Base-by-base conservation (phyloP, 2,113 vertebrate genomes). In the Syngnathoides biaculeatus region DNA sequence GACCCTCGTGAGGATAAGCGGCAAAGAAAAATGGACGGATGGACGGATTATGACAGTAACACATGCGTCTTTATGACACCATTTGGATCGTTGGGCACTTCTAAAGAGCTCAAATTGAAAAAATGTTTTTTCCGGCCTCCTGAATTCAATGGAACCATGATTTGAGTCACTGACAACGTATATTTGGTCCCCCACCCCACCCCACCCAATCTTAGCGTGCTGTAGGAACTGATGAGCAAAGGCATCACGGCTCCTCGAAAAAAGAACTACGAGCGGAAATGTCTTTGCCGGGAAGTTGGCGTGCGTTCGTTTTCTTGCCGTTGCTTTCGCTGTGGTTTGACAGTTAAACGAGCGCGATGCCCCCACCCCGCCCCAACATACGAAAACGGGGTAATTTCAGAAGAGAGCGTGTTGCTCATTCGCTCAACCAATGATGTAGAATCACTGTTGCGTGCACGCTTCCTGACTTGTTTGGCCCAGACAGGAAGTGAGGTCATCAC, bases 401-500 rank as follows among this genome's bases (percentile, higher is more conserved):
- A 26, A n/a, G n/a, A n/a, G n/a, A n/a, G 59, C 12, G 24, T n/a
- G n/a, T 39, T 60, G 58, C 52, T 55, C 19, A n/a, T 62, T n/a
- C 24, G 11, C 20, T 24, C 22, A 62, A 42, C 39, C n/a, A n/a
- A n/a, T n/a, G n/a, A n/a, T n/a, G n/a, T n/a, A n/a, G n/a, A n/a
- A n/a, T n/a, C n/a, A n/a, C n/a, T n/a, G n/a, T n/a, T n/a, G n/a
- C n/a, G n/a, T 35, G 4, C 22, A 14, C 22, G 30, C 38, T 7
- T 63, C 42, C 52, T 20, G 3, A 57, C 48, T n/a, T 57, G 13
- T 57, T 74, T 63, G 53, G 9, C 14, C 9, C 5, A 80, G 81
- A 75, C 52, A 67, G 72, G 84, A 87, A 85, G 61, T 86, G 77
- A 83, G 62, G 71, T 84, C 81, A 84, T 73, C 22, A 30, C 5